Conservation (phyloP, 2,888 invertebrate genomes). For the Leptura quadrifasciata region DNA sequence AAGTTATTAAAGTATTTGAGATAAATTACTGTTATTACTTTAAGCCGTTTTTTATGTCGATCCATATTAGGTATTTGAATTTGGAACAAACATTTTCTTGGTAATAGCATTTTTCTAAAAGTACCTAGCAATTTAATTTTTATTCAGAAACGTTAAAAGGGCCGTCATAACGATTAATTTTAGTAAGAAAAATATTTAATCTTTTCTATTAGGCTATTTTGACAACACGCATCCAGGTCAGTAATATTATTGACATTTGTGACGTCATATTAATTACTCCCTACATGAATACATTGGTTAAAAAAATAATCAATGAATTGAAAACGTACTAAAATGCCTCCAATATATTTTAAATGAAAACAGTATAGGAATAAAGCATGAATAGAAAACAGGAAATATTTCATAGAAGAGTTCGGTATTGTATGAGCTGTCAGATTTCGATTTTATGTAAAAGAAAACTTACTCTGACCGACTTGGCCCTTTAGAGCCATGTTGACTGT, state of each 20-base stretch:
- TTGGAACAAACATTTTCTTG: too few relatives aligned
- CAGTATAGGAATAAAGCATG: not conserved
- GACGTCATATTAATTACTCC: slow-evolving; percentile 65
- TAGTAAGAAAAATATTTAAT: not conserved
- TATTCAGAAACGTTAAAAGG: too few relatives aligned
- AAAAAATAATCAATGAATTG: slow-evolving; percentile 22
- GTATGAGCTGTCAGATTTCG: slow-evolving; percentile 9
- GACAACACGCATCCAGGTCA: slow-evolving; percentile 29
- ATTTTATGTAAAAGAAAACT: slow-evolving; percentile 46
- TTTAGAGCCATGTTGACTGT: slow-evolving; percentile 59
- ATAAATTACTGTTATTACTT: too few relatives aligned
- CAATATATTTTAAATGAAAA: not conserved
- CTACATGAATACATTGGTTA: slow-evolving; percentile 9
- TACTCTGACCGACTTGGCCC: slow-evolving; percentile 62
- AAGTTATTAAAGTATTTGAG: too few relatives aligned
- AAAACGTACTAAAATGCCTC: not conserved
- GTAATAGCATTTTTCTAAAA: too few relatives aligned
- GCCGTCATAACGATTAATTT: too few relatives aligned
- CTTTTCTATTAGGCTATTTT: not conserved
- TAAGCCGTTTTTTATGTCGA: too few relatives aligned
- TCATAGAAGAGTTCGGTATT: not conserved
- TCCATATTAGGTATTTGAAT: too few relatives aligned
- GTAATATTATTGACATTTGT: slow-evolving; percentile 63
- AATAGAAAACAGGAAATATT: not conserved
- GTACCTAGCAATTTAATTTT: too few relatives aligned